phyloP scores from a whole-genome alignment of 1,140 invertebrate genomes.

The Nymphalis io region DNA sequence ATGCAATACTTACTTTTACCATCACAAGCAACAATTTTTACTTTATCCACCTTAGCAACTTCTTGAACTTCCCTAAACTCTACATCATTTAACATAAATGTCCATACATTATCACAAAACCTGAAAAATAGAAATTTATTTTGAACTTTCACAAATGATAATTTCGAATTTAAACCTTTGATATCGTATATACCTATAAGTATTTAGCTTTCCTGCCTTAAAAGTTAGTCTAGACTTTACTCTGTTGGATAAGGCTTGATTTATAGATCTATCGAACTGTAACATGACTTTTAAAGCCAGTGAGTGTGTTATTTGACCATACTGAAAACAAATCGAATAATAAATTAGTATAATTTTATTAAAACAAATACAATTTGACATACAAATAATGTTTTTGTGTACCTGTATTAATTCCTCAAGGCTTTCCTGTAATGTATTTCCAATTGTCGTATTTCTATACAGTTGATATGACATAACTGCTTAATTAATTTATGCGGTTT shows the following conservation, averaged over 20 bases:
- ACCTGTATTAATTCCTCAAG: slow-evolving; percentile 76
- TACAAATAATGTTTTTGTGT: slow-evolving; percentile 29
- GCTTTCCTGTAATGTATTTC: slow-evolving; percentile 97
- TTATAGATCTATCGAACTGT: slow-evolving; percentile 99
- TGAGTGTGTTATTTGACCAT: slow-evolving; percentile 96
- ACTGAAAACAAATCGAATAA: slow-evolving; percentile 83
- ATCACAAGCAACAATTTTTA: slow-evolving; percentile 99
- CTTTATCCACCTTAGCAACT: slow-evolving; percentile 96
- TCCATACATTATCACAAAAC: slow-evolving; percentile 99
- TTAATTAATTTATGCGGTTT: neutral
- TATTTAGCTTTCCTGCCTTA: slow-evolving; percentile 98
- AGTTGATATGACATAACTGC: slow-evolving; percentile 94
- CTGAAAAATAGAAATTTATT: slow-evolving; percentile 48
- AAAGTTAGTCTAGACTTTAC: slow-evolving; percentile 96
- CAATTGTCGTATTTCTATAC: slow-evolving; percentile 98
- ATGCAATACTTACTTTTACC: slow-evolving; percentile 89
- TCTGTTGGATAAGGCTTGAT: slow-evolving; percentile 94
- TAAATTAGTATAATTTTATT: neutral
- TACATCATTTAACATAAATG: slow-evolving; percentile 99
- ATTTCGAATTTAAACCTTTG: neutral
- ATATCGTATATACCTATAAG: slow-evolving; percentile 86
- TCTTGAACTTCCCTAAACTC: slow-evolving; percentile 98
- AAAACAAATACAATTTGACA: neutral
- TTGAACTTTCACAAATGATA: neutral
- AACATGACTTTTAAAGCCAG: slow-evolving; percentile 95